phyloP scores from a whole-genome alignment of 2,113 vertebrate genomes.

The Indicator maculatus region DNA sequence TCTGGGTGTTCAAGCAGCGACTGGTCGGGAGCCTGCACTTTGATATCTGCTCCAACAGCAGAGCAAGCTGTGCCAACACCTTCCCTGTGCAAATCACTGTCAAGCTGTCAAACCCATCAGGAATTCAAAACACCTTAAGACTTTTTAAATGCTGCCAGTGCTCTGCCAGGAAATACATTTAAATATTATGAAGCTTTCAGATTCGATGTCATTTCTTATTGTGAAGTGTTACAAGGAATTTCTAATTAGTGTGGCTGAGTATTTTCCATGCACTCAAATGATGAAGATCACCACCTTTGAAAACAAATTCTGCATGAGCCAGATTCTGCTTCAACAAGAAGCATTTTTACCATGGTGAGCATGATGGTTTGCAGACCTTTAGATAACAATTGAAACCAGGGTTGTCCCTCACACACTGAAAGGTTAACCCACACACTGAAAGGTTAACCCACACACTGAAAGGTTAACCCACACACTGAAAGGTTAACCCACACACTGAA shows the following conservation, averaged over 20 bases:
- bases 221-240: conserved; percentile 24
- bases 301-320: neutral
- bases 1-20: conserved; percentile 2
- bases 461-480: neutral
- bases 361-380: neutral
- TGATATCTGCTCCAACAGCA: conserved; percentile 38
- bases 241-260: neutral
- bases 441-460: neutral
- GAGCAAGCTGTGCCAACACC: conserved; percentile 15
- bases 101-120: conserved; percentile 52
- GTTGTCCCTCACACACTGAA: neutral
- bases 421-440: neutral
- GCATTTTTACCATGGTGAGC: neutral
- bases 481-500: neutral
- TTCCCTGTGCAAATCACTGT: conserved; percentile 24
- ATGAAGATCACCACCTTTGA: neutral
- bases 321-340: neutral
- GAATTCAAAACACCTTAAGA: conserved; percentile 2
- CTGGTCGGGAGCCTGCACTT: conserved; percentile 45
- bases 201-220: conserved; percentile 39
- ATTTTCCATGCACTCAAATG: neutral
- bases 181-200: conserved; percentile 31
- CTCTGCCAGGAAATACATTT: conserved; percentile 45
- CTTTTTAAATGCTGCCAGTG: conserved; percentile 37
- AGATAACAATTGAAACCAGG: neutral